These are phyloP conservation scores for Amblyopsis hoosieri DNA, from an alignment of 2,797 vertebrate genomes.

Conservation along the genomic window DNA sequence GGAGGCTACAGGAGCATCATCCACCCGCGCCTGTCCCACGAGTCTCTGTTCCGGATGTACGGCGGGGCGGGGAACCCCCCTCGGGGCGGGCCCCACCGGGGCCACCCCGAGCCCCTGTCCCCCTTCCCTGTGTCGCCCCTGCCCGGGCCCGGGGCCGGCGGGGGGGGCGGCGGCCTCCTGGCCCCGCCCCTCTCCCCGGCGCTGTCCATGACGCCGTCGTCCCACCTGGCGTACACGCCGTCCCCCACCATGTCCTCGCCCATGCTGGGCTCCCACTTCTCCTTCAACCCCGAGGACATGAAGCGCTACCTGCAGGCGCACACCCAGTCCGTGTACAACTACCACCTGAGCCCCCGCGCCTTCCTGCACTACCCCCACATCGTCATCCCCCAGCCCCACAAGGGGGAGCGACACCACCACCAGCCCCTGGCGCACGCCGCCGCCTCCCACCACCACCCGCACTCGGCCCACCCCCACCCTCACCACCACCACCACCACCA, in stretches of 20 bases:
- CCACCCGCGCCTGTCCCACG: constrained; percentile 83
- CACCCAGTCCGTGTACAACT: constrained; percentile 92
- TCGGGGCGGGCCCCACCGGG: constrained; percentile 76
- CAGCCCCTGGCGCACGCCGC: constrained; percentile 62
- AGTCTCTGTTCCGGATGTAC: constrained; percentile 86
- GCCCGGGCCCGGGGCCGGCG: constrained; percentile 78
- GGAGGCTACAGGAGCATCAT: constrained; percentile 69
- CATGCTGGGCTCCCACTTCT: constrained; percentile 91
- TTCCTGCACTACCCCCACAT: constrained; percentile 92
- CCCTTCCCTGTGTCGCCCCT: constrained; percentile 89
- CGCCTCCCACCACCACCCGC: constrained; percentile 73
- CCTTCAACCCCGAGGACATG: constrained; percentile 94
- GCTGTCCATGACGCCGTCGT: constrained; percentile 87
- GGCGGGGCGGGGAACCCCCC: constrained; percentile 69
- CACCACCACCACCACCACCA: constrained; percentile 67
- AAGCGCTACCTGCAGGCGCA: constrained; percentile 93
- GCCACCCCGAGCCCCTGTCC: constrained; percentile 86
- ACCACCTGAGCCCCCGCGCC: constrained; percentile 90
- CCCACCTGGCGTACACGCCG: constrained; percentile 88
- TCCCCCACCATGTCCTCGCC: constrained; percentile 86
- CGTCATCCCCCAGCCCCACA: constrained; percentile 87
- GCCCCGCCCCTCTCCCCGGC: constrained; percentile 88
- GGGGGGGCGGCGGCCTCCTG: constrained; percentile 69
- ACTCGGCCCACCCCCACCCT: constrained; percentile 65
- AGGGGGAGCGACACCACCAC: constrained; percentile 72